Conservation (phyloP, 2,888 invertebrate genomes). For the Sipha maydis region DNA sequence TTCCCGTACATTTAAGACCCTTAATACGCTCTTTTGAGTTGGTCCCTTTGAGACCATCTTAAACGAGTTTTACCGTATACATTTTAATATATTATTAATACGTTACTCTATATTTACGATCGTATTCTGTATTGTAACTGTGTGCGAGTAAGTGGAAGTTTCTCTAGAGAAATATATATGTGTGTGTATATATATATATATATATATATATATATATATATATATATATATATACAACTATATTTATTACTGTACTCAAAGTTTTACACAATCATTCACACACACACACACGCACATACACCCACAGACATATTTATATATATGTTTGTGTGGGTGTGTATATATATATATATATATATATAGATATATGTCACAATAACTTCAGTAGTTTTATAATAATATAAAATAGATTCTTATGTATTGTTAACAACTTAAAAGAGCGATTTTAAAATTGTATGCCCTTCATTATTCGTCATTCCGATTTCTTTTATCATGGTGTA, state of each 20-base stretch:
- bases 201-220: too few relatives aligned
- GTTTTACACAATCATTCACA: too few relatives aligned
- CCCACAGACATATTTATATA: too few relatives aligned
- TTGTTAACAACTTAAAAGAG: not conserved
- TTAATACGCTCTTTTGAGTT: too few relatives aligned
- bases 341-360: too few relatives aligned
- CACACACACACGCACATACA: too few relatives aligned
- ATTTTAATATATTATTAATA: not conserved
- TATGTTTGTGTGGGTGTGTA: too few relatives aligned
- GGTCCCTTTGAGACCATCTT: too few relatives aligned
- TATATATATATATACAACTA: not conserved
- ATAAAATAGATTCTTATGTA: conserved; percentile 17
- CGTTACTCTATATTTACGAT: not conserved
- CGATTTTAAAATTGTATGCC: not conserved
- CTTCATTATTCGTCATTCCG: not conserved
- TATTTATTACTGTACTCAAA: not conserved
- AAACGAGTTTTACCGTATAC: not conserved
- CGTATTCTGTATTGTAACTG: not conserved
- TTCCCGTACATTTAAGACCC: too few relatives aligned
- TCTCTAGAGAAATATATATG: too few relatives aligned
- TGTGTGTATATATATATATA: too few relatives aligned
- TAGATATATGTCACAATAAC: not conserved
- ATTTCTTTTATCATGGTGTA: not conserved
- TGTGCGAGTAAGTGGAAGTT: too few relatives aligned
- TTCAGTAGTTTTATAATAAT: not conserved